Conservation (phyloP, 2,113 vertebrate species). For the Psammodynastes pulverulentus region DNA sequence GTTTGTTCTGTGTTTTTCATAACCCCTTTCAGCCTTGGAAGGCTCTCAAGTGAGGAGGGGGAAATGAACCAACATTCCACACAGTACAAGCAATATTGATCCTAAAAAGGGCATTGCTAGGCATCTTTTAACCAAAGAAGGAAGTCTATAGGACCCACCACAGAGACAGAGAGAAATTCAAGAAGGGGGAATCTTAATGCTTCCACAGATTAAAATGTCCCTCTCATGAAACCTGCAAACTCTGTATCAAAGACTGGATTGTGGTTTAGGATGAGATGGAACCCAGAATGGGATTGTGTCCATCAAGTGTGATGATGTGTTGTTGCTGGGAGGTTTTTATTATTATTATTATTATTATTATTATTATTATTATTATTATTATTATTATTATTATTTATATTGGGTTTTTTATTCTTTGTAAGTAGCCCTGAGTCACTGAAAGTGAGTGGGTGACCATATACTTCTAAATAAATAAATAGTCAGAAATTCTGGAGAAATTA, state of each 20-base stretch:
- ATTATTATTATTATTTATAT: neutral
- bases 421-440: neutral
- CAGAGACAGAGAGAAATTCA: neutral
- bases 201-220: slow-evolving; percentile 15
- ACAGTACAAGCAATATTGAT: slow-evolving; percentile 23
- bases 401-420: neutral
- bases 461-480: neutral
- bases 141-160: neutral
- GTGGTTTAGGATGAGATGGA: neutral
- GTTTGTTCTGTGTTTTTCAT: neutral
- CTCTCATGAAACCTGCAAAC: slow-evolving; percentile 1
- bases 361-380: neutral
- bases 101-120: slow-evolving; percentile 63
- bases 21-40: neutral
- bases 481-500: neutral
- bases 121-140: slow-evolving; percentile 64
- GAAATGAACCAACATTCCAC: slow-evolving; percentile 17
- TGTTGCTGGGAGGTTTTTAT: neutral
- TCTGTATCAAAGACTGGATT: neutral
- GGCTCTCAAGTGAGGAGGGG: slow-evolving; percentile 25
- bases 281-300: neutral
- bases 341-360: neutral
- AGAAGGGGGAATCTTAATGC: neutral
- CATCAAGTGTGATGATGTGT: neutral
- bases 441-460: neutral